phyloP scores from a whole-genome alignment of 2,113 vertebrate genomes.

The Benitochromis conjunctus region DNA sequence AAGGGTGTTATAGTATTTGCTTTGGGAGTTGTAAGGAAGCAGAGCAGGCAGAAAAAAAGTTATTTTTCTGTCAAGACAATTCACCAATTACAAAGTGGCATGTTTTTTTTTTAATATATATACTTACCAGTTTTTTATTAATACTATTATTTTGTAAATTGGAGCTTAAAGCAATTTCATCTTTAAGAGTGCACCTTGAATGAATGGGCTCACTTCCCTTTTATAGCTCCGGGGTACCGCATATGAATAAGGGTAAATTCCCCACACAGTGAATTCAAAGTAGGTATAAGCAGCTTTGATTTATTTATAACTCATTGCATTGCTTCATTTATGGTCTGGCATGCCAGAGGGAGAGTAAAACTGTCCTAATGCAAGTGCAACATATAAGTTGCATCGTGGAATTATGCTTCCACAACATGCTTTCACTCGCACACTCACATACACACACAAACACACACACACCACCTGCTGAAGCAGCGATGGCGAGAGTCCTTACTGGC shows the following conservation, averaged over 20 bases:
- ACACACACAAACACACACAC: slow-evolving; percentile 48
- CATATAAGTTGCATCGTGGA: slow-evolving; percentile 9
- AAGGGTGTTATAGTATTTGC: background rate
- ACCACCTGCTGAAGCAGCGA: slow-evolving; percentile 91
- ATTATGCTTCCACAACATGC: slow-evolving; percentile 14
- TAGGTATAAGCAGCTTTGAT: background rate
- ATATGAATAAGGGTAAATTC: background rate
- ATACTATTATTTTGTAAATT: background rate
- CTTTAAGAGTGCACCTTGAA: background rate
- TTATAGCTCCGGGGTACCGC: background rate
- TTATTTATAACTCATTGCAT: background rate
- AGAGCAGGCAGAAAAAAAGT: background rate
- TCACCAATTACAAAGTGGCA: background rate
- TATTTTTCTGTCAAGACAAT: background rate
- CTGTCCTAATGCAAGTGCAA: background rate
- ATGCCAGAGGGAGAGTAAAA: background rate
- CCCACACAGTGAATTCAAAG: background rate
- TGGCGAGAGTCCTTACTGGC: slow-evolving; percentile 79
- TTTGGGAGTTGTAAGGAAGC: background rate
- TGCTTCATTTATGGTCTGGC: background rate
- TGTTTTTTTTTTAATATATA: background rate
- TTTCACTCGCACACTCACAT: background rate
- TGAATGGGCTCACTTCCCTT: background rate
- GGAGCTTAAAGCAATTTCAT: background rate
- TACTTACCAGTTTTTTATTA: background rate